phyloP scores from a whole-genome alignment of 2,888 invertebrate genomes.

The Amiota mariae region DNA sequence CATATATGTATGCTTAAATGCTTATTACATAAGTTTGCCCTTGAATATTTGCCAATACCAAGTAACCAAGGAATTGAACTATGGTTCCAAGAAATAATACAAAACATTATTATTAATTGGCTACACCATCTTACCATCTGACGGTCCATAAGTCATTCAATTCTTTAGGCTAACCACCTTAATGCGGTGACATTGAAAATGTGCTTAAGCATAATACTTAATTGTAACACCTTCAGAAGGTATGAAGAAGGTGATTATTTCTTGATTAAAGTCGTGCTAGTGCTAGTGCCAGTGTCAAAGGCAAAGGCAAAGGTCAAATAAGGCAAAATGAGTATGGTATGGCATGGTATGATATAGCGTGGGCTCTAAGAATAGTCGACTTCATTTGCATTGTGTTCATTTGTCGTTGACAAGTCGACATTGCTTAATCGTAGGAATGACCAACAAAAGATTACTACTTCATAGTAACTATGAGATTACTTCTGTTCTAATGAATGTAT shows the following conservation, averaged over 20 bases:
- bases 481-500: no score
- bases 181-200: conserved; percentile 12
- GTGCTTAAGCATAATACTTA: not conserved
- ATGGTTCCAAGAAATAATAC: no score
- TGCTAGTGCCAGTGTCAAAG: conserved; percentile 11
- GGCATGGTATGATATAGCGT: no score
- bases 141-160: not conserved
- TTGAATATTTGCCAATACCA: not conserved
- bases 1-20: not conserved
- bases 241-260: not conserved
- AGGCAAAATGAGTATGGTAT: not conserved
- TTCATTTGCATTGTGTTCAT: no score
- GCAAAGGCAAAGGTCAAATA: conserved; percentile 22
- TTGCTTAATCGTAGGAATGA: no score
- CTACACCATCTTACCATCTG: no score
- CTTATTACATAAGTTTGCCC: not conserved
- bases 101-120: no score
- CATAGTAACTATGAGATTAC: no score
- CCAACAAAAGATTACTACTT: no score
- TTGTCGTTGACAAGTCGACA: no score
- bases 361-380: no score
- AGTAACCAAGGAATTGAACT: not conserved
- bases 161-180: not conserved
- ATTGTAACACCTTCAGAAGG: not conserved
- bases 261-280: not conserved